A percentile compares a stretch with the other conserved stretches of the same genome.
These are phyloP conservation scores for Heliconius aoede DNA, from an alignment of 2,888 invertebrate genomes.

Conservation along the genomic window DNA sequence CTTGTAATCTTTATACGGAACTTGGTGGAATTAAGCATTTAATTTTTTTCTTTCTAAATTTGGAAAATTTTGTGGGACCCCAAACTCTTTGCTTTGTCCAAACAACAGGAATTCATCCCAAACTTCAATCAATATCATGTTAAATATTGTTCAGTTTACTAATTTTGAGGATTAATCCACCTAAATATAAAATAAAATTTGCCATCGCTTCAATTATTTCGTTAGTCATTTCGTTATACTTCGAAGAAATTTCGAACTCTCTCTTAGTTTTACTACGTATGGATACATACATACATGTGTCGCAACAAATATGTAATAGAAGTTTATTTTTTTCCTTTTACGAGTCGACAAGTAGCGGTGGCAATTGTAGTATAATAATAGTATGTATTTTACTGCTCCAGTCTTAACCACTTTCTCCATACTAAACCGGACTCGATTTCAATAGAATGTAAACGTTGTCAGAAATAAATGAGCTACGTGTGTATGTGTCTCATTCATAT, in stretches of 20 bases:
- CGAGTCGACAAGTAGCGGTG: not conserved
- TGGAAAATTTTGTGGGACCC: not conserved
- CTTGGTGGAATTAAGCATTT: no score
- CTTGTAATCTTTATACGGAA: not conserved
- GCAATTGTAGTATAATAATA: constrained; percentile 31
- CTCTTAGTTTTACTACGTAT: not conserved
- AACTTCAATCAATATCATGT: no score
- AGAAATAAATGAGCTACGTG: constrained; percentile 22
- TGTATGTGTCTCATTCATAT: constrained; percentile 7
- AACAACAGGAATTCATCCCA: no score
- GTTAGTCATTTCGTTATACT: not conserved
- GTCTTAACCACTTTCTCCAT: constrained; percentile 38
- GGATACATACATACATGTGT: no score
- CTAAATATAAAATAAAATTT: not conserved
- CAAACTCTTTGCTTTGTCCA: not conserved
- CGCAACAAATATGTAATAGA: not conserved
- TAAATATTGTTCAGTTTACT: not conserved
- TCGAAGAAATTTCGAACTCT: not conserved
- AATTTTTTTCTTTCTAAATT: no score
- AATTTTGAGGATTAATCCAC: no score
- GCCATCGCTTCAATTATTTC: not conserved
- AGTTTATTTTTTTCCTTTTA: not conserved
- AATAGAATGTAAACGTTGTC: constrained; percentile 35
- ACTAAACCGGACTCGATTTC: constrained; percentile 36
- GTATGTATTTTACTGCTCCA: constrained; percentile 29